Conservation (phyloP, 1,140 invertebrate species). For the Wiebesia pumilae region DNA sequence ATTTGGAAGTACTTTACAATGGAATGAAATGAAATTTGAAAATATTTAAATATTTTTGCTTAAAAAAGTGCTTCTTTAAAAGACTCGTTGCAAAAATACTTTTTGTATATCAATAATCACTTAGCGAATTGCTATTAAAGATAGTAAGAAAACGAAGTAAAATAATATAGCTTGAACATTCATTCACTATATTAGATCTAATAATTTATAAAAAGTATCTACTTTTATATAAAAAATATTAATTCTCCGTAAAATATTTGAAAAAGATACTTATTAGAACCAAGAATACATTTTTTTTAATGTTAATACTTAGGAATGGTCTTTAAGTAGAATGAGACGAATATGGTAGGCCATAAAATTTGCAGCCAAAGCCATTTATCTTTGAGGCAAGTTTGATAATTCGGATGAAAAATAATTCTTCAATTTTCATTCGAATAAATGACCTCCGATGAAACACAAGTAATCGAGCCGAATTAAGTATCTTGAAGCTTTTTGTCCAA, state of each 20-base stretch:
- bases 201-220: too few relatives aligned
- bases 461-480: not conserved
- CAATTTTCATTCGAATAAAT: not conserved
- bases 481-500: not conserved
- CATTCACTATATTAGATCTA: not conserved
- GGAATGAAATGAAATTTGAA: not conserved
- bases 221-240: too few relatives aligned
- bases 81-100: too few relatives aligned
- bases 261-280: not conserved
- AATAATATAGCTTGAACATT: not conserved
- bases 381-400: not conserved
- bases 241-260: not conserved
- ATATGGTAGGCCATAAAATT: not conserved
- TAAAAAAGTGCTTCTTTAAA: too few relatives aligned
- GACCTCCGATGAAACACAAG: not conserved
- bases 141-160: too few relatives aligned
- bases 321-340: not conserved
- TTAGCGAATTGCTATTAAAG: too few relatives aligned
- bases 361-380: not conserved
- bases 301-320: not conserved
- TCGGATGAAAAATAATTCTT: not conserved
- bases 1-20: too few relatives aligned
- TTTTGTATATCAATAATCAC: too few relatives aligned
- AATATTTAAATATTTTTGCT: not conserved
- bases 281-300: not conserved